phyloP scores from a whole-genome alignment of 2,797 vertebrate species.

The Dendrocincla fuliginosa region DNA sequence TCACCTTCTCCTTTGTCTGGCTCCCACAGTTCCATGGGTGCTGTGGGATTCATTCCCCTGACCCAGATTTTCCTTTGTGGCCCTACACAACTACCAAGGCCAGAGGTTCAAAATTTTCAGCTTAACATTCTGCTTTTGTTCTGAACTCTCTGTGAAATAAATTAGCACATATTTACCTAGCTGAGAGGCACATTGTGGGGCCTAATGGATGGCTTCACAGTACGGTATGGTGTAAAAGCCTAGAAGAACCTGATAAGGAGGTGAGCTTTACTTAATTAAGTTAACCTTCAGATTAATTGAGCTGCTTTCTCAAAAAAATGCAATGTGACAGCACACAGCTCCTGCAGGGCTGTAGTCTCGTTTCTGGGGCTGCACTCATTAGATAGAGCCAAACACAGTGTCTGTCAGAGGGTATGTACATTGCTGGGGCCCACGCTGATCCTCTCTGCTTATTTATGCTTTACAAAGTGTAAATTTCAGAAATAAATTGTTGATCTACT shows the following conservation, averaged over 20 bases:
- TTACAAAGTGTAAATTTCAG: slow-evolving; percentile 50
- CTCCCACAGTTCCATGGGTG: rapidly evolving
- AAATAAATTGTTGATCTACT: slow-evolving; percentile 45
- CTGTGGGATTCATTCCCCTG: not conserved
- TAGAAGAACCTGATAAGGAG: slow-evolving; percentile 6
- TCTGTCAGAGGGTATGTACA: not conserved
- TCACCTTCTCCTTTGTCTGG: not conserved
- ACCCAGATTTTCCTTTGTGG: not conserved
- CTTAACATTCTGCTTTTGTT: not conserved
- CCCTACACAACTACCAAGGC: not conserved
- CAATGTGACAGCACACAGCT: not conserved
- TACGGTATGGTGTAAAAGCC: not conserved
- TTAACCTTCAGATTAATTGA: slow-evolving; percentile 44
- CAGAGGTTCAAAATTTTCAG: not conserved
- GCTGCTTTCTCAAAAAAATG: not conserved
- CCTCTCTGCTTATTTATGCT: slow-evolving; percentile 35
- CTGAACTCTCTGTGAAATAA: not conserved
- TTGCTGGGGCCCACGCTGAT: not conserved
- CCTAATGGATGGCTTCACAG: not conserved
- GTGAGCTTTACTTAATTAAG: slow-evolving; percentile 47
- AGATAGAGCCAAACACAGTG: not conserved
- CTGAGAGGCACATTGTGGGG: not conserved
- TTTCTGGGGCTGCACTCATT: not conserved
- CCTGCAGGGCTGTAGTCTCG: not conserved
- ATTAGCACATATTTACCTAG: slow-evolving; percentile 18